These are phyloP conservation scores for Uropetala carovei DNA, from an alignment of 2,888 invertebrate species.

Conservation along the genomic window DNA sequence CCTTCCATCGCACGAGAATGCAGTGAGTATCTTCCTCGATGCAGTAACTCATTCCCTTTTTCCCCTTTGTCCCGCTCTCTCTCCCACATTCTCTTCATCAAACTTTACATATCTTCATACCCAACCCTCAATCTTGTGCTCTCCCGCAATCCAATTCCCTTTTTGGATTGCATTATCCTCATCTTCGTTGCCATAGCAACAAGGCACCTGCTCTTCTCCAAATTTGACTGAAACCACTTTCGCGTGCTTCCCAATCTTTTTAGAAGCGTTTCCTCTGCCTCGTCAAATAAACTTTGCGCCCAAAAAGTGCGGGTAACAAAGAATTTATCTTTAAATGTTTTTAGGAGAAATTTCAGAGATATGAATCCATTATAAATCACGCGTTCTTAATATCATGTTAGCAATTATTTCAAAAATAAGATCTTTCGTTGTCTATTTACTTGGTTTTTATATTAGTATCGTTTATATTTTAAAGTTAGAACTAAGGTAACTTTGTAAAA, in stretches of 20 bases:
- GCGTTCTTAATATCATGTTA: too few species aligned
- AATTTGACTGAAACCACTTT: conserved; percentile 39
- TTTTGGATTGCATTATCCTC: conserved; percentile 52
- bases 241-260: conserved; percentile 29
- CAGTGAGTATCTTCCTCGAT: neutral
- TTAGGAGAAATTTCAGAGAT: too few species aligned
- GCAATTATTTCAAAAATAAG: neutral
- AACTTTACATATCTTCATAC: conserved; percentile 55
- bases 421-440: neutral
- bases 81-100: neutral
- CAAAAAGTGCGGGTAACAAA: neutral
- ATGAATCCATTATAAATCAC: too few species aligned
- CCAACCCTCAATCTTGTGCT: conserved; percentile 51
- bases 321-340: neutral
- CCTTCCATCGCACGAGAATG: neutral
- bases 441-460: neutral
- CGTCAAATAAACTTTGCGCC: neutral
- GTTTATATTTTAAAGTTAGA: too few species aligned
- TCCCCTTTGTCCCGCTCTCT: neutral
- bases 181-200: conserved; percentile 38
- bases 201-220: conserved; percentile 60
- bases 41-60: conserved; percentile 44
- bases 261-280: neutral
- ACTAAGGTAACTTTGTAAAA: too few species aligned
- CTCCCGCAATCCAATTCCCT: conserved; percentile 53